Conservation (phyloP, 2,797 vertebrate species). For the Taenioides sp. region DNA sequence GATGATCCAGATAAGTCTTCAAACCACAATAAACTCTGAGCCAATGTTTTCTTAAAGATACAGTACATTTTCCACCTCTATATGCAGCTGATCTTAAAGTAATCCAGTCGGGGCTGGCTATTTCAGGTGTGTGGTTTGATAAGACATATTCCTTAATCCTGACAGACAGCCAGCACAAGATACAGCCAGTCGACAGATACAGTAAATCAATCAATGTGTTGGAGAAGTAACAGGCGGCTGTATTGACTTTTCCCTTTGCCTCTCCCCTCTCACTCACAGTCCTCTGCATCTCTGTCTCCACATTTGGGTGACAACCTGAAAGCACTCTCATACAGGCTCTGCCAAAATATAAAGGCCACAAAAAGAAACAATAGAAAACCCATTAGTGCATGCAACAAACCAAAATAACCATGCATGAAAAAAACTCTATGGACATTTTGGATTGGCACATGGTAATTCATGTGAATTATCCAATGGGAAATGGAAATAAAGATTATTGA, state of each 20-base stretch:
- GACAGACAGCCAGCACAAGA: constrained; percentile 68
- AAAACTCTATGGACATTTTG: no score
- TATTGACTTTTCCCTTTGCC: constrained; percentile 51
- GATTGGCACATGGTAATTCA: no score
- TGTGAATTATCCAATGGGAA: no score
- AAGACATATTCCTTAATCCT: constrained; percentile 73
- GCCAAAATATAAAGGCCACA: neutral
- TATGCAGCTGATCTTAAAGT: constrained; percentile 38
- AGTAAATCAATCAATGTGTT: constrained; percentile 73
- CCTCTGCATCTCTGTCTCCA: constrained; percentile 17
- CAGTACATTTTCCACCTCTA: constrained; percentile 41
- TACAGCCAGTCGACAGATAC: constrained; percentile 59
- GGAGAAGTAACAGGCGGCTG: constrained; percentile 59
- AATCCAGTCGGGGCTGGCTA: constrained; percentile 36
- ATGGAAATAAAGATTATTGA: no score
- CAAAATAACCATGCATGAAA: no score
- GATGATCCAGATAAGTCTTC: constrained; percentile 47
- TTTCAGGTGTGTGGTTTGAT: constrained; percentile 64
- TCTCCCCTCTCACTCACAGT: constrained; percentile 33
- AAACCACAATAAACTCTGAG: constrained; percentile 21
- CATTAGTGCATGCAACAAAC: neutral
- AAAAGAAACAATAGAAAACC: neutral
- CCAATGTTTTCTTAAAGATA: constrained; percentile 32
- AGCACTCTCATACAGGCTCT: neutral
- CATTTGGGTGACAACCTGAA: constrained; percentile 7